A percentile compares a stretch with the other conserved stretches of the same genome.
phyloP scores from a whole-genome alignment of 1,140 invertebrate species.

The Drosophila parvula region DNA sequence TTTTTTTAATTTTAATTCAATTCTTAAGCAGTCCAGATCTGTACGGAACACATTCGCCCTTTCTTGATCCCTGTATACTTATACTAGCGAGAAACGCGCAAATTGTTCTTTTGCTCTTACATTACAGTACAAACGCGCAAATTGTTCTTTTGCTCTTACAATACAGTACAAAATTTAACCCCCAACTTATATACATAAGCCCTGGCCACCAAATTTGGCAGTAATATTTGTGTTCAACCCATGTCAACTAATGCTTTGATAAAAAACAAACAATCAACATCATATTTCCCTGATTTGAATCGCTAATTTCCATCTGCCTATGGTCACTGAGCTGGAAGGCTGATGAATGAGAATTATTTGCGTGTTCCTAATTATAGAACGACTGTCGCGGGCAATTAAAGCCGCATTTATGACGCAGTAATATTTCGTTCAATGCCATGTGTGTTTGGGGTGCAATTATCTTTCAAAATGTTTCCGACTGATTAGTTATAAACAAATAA shows the following conservation, averaged over 20 bases:
- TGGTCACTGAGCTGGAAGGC: constrained; percentile 9
- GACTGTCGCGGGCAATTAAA: constrained; percentile 17
- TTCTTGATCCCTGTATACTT: too few relatives aligned
- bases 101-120: too few relatives aligned
- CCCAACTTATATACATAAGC: neutral
- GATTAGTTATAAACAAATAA: constrained; percentile 17
- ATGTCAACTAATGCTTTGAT: neutral
- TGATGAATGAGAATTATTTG: constrained; percentile 37
- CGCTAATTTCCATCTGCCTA: constrained; percentile 17
- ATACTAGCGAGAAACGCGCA: neutral
- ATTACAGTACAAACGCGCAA: neutral
- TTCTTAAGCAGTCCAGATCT: neutral
- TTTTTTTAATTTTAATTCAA: too few relatives aligned
- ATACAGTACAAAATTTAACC: neutral
- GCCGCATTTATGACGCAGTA: constrained; percentile 17
- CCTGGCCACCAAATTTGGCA: neutral
- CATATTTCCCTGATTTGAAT: constrained; percentile 22
- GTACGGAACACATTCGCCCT: too few relatives aligned
- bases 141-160: too few relatives aligned
- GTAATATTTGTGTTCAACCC: neutral
- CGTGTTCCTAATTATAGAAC: constrained; percentile 39
- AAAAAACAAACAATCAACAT: constrained; percentile 5
- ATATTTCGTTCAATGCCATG: constrained; percentile 19
- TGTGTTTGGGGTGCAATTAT: constrained; percentile 11
- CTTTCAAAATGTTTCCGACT: neutral